Evolutionary conservation across 2,888 invertebrate species (phyloP).

Genomic region (Diploptera punctata): DNA sequence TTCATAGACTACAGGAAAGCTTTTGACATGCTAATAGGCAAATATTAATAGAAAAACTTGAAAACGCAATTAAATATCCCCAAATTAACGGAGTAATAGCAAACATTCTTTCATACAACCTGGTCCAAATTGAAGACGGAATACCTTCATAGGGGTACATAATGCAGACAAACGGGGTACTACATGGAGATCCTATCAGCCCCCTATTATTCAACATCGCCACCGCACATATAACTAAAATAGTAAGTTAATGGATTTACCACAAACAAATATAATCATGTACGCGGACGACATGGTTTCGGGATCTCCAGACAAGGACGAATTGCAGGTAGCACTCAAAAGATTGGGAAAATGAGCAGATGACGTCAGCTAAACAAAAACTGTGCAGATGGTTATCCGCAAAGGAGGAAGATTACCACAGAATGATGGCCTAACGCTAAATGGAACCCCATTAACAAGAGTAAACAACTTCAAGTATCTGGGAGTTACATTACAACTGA

Average conservation of each 20-base stretch:
- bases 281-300: not conserved
- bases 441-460: not conserved
- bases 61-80: not conserved
- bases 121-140: not conserved
- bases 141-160: not conserved
- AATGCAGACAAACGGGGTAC: not conserved
- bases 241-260: too few relatives aligned
- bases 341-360: not conserved
- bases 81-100: not conserved
- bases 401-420: not conserved
- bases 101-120: not conserved
- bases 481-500: not conserved
- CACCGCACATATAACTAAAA: not conserved
- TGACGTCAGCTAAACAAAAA: not conserved
- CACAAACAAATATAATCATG: not conserved
- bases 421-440: not conserved
- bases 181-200: not conserved
- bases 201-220: not conserved
- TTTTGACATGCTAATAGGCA: not conserved
- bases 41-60: not conserved
- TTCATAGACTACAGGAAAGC: not conserved
- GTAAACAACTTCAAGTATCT: conserved; percentile 1
- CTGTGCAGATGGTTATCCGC: not conserved
- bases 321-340: not conserved
- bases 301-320: not conserved